Base-by-base conservation (phyloP, 2,113 vertebrate genomes). In the Halichoerus grypus region DNA sequence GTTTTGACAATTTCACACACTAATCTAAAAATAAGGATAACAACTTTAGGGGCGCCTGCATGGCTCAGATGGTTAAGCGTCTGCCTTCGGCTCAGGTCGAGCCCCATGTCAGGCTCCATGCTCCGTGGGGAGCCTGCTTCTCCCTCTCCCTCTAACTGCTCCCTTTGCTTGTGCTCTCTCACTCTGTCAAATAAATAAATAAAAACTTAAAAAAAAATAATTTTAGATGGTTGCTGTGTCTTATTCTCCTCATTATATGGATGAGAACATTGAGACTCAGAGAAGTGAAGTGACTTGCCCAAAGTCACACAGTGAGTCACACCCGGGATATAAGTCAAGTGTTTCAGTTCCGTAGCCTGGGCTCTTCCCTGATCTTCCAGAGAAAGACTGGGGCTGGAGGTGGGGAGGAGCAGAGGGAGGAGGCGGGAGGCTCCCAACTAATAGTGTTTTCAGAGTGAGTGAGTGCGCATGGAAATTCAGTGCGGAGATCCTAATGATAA, bases 221-320 rank as follows among this genome's bases (percentile, higher is more conserved):
- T 15, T 53, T 86, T 79, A 61, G 57, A 21, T 53, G 16, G 24
- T 51, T 71, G 24, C 22, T 46, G 22, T 15, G 42, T 76, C 11
- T 55, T 91, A 84, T 88, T 92, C 26, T 55, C 92, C 46, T 46
- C 24, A 61, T 61, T 67, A 63, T 39, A 63, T n/a, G 39, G 57
- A n/a, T 77, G 51, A 81, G 71, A 96, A 91, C 83, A 87, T 11
- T 74, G 85, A 81, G 86, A 83, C n/a, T 87, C 61, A 76, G 61
- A 93, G 86, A 88, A 36, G 63, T 91, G 85, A 94, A 61, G 26
- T 55, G 81, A 69, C 6, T 91, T 92, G 39, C 5, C 59, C 39
- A 42, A 31, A 87, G 49, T 85, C 49, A 84, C 63, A 88, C 18
- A 94, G 69, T 53, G 55, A 95, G 85, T 88, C 33, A 63, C 19